Evolutionary conservation across 2,888 invertebrate species (phyloP), one percentile per base, ranked within the genome.

Genomic region (Melanotus villosus): DNA sequence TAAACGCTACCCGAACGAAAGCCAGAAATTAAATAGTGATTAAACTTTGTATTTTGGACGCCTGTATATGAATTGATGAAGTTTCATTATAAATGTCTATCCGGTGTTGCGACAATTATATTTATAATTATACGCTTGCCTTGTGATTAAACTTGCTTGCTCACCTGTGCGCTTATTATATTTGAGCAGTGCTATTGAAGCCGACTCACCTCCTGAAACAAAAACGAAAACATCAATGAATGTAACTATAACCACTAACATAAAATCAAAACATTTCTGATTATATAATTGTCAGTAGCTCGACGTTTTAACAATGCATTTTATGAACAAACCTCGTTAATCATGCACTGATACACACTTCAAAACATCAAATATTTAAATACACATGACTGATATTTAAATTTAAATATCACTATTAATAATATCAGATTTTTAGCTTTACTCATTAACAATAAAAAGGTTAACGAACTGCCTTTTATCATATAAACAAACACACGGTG

Each of bases 81-180:
- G 77, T 80, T 82, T 82, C 76, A 83, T 84, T 84, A 83, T 84
- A 79, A 78, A 81, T 83, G 83, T 79, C 80, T 83, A 83, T 84
- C 84, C 84, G 83, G 83, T 76, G 83, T 83, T 83, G 79, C 78
- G 73, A 79, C 80, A 81, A 81, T 83, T 82, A 83, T 80, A 77
- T 80, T 80, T 79, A 80, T 83, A 83, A 84, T 83, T 82, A 82
- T 69, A 77, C 73, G 77, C 75, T 52, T 45, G 70, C 57, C 43
- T 57, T 77, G 75, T 73, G 78, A 75, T 81, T 81, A 80, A 79
- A 77, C 80, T 81, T 82, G 83, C 83, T 83, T 84, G 81, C 82
- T 82, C 81, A 82, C 81, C 60, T 70, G 68, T 70, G 57, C 74
- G 66, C 59, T 73, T 73, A 74, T 65, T 73, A 75, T 72, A 70